These are phyloP conservation scores for Iguana delicatissima DNA, from an alignment of 2,797 vertebrate species.

Conservation along the genomic window DNA sequence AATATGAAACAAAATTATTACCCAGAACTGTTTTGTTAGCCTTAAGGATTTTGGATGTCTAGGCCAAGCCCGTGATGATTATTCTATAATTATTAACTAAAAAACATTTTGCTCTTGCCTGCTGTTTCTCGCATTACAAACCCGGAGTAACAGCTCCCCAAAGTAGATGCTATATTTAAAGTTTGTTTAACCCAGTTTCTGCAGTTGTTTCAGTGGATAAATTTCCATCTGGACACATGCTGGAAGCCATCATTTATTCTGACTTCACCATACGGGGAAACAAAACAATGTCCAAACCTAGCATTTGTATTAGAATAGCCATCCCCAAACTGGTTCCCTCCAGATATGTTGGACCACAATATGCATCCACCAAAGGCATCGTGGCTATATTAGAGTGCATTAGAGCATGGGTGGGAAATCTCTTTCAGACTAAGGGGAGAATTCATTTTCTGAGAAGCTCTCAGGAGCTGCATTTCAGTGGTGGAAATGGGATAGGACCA, in stretches of 20 bases:
- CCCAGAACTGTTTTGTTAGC: constrained; percentile 33
- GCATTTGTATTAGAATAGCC: background rate
- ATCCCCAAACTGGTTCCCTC: background rate
- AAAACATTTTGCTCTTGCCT: constrained; percentile 38
- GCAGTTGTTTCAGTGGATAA: background rate
- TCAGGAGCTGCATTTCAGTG: no score
- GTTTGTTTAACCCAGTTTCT: background rate
- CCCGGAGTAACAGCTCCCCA: constrained; percentile 25
- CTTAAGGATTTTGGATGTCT: constrained; percentile 11
- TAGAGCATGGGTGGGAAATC: no score
- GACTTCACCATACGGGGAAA: background rate
- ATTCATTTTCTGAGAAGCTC: no score
- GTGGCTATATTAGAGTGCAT: background rate
- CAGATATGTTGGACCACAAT: background rate
- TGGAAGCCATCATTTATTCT: background rate
- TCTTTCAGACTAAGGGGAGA: no score
- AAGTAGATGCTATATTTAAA: constrained; percentile 7
- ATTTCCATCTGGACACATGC: constrained; percentile 1
- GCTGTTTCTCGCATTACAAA: constrained; percentile 29
- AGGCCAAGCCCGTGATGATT: background rate
- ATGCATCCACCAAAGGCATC: background rate
- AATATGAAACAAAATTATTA: constrained; percentile 10
- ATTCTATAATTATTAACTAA: background rate
- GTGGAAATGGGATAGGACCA: no score
- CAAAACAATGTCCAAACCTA: background rate